phyloP scores from a whole-genome alignment of 2,797 vertebrate genomes.

The Lepus oiostolus region DNA sequence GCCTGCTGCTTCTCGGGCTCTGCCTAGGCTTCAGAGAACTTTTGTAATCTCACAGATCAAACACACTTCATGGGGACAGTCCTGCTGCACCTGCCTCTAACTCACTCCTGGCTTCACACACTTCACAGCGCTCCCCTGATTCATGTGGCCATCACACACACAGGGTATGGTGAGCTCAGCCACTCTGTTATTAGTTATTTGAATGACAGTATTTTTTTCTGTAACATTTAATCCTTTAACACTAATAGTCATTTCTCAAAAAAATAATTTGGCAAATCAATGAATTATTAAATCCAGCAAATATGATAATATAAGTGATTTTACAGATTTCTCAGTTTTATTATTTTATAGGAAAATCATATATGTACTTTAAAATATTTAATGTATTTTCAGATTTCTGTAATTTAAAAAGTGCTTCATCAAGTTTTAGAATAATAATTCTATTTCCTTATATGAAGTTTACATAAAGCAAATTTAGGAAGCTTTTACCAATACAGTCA shows the following conservation, averaged over 20 bases:
- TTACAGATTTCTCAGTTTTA: not conserved
- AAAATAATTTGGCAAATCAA: not conserved
- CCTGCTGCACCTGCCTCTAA: not conserved
- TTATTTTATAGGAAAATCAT: not conserved
- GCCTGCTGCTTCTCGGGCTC: not conserved
- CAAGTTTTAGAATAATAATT: not conserved
- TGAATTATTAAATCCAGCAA: not conserved
- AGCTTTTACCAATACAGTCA: not conserved
- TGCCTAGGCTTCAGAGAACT: not conserved
- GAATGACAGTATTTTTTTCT: not conserved
- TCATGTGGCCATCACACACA: not conserved
- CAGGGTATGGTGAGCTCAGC: not conserved
- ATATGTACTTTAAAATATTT: not conserved
- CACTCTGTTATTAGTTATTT: not conserved
- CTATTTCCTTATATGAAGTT: not conserved
- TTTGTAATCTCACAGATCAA: not conserved
- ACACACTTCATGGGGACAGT: not conserved
- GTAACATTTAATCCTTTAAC: not conserved
- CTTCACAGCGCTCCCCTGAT: not conserved
- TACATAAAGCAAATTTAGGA: conserved; percentile 8
- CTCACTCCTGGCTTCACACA: not conserved
- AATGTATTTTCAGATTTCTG: not conserved
- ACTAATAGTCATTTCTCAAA: not conserved
- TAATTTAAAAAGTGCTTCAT: not conserved
- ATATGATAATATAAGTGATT: not conserved